Evolutionary conservation across 2,888 invertebrate genomes (phyloP).

Genomic region (Hirtodrosophila histrioides): DNA sequence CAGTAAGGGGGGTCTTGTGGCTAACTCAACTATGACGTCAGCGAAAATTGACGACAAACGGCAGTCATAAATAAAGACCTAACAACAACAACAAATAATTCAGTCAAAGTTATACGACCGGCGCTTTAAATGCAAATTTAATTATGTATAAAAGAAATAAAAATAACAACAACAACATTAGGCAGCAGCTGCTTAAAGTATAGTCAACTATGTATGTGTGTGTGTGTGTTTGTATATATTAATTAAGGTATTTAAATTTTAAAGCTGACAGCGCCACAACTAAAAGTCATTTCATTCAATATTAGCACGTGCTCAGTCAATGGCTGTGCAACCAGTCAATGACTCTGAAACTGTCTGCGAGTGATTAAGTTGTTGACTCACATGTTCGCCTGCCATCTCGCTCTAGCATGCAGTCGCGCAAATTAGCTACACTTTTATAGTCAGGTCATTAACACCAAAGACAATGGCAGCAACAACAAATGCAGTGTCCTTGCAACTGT

Average conservation of each 20-base stretch:
- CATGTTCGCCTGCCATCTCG: slow-evolving; percentile 25
- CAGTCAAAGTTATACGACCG: slow-evolving; percentile 20
- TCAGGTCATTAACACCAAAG: slow-evolving; percentile 75
- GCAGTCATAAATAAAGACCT: slow-evolving; percentile 24
- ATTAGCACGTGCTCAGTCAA: slow-evolving; percentile 6
- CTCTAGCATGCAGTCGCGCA: slow-evolving; percentile 28
- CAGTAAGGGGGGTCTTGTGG: too few species aligned
- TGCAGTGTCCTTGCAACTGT: slow-evolving; percentile 36
- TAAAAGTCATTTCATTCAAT: slow-evolving; percentile 44
- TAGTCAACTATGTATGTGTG: too few species aligned
- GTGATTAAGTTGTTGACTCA: slow-evolving; percentile 31
- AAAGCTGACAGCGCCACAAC: slow-evolving; percentile 3
- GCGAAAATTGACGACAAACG: slow-evolving; percentile 4
- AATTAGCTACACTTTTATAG: slow-evolving; percentile 46
- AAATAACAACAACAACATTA: background rate
- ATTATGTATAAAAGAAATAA: slow-evolving; percentile 11
- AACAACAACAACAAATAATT: slow-evolving; percentile 29
- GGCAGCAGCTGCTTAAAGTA: slow-evolving; percentile 26
- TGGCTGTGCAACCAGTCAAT: slow-evolving; percentile 26
- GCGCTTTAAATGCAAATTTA: slow-evolving; percentile 62
- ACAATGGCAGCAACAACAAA: slow-evolving; percentile 7
- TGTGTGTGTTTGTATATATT: slow-evolving; percentile 12
- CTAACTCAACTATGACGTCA: slow-evolving; percentile 50
- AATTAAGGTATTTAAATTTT: slow-evolving; percentile 42
- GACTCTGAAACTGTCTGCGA: slow-evolving; percentile 49